Evolutionary conservation across 2,797 vertebrate species (phyloP).

Genomic region (Astyanax mexicanus): DNA sequence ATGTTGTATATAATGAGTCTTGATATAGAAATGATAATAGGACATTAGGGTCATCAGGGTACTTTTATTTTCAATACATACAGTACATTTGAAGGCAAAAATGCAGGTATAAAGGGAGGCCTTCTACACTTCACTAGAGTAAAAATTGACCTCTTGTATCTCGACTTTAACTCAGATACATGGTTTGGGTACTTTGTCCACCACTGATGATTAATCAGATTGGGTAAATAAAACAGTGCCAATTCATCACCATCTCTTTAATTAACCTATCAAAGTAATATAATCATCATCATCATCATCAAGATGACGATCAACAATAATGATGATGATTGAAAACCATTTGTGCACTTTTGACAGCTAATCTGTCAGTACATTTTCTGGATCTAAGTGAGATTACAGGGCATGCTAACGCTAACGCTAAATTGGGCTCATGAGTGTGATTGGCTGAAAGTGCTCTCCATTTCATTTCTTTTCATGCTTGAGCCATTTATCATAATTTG

Average conservation of each 20-base stretch:
- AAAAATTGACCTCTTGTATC: too few species aligned
- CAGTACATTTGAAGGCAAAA: too few species aligned
- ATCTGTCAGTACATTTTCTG: neutral
- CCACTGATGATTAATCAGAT: too few species aligned
- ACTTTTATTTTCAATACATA: too few species aligned
- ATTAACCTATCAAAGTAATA: too few species aligned
- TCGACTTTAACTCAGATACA: too few species aligned
- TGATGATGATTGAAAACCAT: slow-evolving; percentile 7
- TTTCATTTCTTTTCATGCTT: slow-evolving; percentile 12
- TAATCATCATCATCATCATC: neutral
- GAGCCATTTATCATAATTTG: slow-evolving; percentile 23
- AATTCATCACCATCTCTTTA: neutral
- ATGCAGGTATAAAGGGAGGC: too few species aligned
- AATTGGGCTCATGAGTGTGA: neutral
- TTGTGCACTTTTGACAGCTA: neutral
- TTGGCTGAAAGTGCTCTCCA: neutral
- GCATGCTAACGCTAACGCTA: neutral
- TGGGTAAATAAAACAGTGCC: neutral
- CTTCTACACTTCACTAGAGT: too few species aligned
- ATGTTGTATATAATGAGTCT: too few species aligned
- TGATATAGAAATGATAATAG: too few species aligned
- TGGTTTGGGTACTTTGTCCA: too few species aligned
- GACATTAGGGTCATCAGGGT: too few species aligned
- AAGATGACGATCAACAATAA: neutral
- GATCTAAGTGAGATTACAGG: neutral